A percentile compares a stretch with the other conserved stretches of the same genome.
These are phyloP conservation scores for Gobionotothen gibberifrons DNA, from an alignment of 2,797 vertebrate species.

Conservation along the genomic window DNA sequence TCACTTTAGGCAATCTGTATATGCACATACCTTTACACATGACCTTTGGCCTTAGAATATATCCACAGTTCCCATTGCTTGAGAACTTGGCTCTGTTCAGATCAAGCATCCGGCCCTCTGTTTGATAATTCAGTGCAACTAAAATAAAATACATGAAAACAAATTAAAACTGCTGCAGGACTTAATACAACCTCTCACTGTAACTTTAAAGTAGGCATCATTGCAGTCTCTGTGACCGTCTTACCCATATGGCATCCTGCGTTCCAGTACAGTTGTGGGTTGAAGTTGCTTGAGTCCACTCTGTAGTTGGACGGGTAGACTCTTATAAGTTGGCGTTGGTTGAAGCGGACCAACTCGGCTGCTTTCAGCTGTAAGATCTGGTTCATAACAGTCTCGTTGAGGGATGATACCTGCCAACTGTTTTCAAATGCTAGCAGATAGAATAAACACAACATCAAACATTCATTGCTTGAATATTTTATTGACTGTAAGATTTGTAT, in stretches of 20 bases:
- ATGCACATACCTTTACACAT: constrained; percentile 90
- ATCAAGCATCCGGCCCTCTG: constrained; percentile 94
- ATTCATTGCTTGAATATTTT: not conserved
- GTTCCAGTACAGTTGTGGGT: constrained; percentile 97
- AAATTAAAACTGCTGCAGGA: constrained; percentile 16
- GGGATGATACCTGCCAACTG: constrained; percentile 98
- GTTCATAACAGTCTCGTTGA: constrained; percentile 94
- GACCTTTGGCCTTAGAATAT: constrained; percentile 92
- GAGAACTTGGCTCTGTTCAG: constrained; percentile 94
- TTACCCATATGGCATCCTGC: constrained; percentile 94
- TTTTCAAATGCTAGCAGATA: constrained; percentile 80
- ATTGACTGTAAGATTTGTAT: not conserved
- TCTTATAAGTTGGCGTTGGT: constrained; percentile 94
- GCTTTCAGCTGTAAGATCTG: constrained; percentile 94
- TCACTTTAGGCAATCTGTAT: not conserved
- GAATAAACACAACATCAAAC: constrained; percentile 11
- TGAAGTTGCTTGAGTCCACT: constrained; percentile 97
- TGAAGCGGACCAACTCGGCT: constrained; percentile 88
- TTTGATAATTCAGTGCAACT: constrained; percentile 98
- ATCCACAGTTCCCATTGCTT: constrained; percentile 94
- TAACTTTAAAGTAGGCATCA: not conserved
- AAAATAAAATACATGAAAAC: constrained; percentile 15
- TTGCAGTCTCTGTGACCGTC: not conserved
- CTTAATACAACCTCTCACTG: not conserved
- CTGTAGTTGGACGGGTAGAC: constrained; percentile 95